These are phyloP conservation scores for Crotalus horridus DNA, from an alignment of 2,113 vertebrate genomes.

Conservation along the genomic window DNA sequence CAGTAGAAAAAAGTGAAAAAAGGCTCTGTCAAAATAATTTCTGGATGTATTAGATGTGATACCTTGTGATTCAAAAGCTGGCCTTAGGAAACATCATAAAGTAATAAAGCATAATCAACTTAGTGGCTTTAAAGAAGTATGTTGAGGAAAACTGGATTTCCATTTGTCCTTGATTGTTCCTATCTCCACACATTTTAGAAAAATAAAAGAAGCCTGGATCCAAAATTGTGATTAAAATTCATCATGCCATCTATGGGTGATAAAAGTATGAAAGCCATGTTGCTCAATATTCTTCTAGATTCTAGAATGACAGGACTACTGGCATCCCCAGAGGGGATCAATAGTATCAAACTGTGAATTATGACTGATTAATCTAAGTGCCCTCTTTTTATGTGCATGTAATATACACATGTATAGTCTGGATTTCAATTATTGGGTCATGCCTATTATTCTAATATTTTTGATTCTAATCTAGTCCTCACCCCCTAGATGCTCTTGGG, in stretches of 20 bases:
- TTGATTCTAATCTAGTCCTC: not conserved
- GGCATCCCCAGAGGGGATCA: not conserved
- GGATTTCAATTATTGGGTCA: not conserved
- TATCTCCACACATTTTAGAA: not conserved
- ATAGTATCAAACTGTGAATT: not conserved
- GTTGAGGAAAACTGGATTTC: not conserved
- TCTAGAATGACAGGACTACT: not conserved
- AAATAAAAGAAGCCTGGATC: not conserved
- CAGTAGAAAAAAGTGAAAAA: not conserved
- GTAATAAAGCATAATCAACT: not conserved
- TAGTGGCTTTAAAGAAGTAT: not conserved
- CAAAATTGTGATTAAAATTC: not conserved
- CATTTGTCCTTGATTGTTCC: not conserved
- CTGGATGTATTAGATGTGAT: conserved; percentile 33
- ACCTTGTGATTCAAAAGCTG: conserved; percentile 6
- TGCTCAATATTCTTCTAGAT: not conserved
- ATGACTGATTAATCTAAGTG: not conserved
- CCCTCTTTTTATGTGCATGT: not conserved
- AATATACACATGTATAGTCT: not conserved
- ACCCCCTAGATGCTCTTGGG: not conserved
- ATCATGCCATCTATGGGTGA: not conserved
- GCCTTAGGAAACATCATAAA: conserved; percentile 19
- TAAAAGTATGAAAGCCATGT: not conserved
- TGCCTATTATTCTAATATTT: not conserved
- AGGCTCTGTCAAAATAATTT: conserved; percentile 4